Percentiles rank a stretch among this genome's conserved stretches.
These are phyloP conservation scores for Cydia pomonella DNA, from an alignment of 1,140 invertebrate genomes.

Conservation along the genomic window DNA sequence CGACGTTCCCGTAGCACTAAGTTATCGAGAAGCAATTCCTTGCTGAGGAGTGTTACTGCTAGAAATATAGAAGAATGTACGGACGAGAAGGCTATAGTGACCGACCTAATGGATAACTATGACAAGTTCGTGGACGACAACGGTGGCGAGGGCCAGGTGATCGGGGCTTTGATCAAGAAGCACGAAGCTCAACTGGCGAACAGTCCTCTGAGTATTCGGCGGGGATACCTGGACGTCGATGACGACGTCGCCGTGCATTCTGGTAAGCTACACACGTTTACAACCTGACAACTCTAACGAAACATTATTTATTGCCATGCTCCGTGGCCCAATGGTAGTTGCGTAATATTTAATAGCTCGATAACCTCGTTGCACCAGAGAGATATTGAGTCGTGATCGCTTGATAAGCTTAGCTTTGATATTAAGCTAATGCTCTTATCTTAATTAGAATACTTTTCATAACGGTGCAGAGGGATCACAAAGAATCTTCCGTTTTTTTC, in stretches of 20 bases:
- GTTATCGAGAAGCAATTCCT: conserved; percentile 84
- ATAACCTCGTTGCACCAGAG: conserved; percentile 27
- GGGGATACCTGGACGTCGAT: conserved; percentile 80
- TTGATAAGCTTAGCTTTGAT: neutral
- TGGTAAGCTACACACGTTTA: conserved; percentile 74
- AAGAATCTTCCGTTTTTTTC: neutral
- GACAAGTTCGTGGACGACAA: conserved; percentile 72
- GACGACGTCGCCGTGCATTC: conserved; percentile 84
- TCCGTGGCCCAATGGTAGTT: neutral
- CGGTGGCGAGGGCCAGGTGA: conserved; percentile 71
- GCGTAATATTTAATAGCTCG: conserved; percentile 19
- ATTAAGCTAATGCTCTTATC: conserved; percentile 7
- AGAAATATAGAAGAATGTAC: conserved; percentile 70
- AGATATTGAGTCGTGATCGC: conserved; percentile 20
- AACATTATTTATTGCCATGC: conserved; percentile 22
- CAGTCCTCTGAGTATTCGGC: conserved; percentile 75
- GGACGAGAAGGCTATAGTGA: conserved; percentile 64
- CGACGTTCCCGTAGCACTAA: conserved; percentile 87
- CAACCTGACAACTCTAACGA: neutral
- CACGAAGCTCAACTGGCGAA: conserved; percentile 71
- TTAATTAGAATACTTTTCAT: conserved; percentile 8
- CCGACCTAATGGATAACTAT: conserved; percentile 67
- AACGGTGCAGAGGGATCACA: neutral
- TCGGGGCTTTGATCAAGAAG: conserved; percentile 72
- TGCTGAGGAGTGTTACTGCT: conserved; percentile 78